phyloP scores from a whole-genome alignment of 2,888 invertebrate species.

The Adineta ricciae region DNA sequence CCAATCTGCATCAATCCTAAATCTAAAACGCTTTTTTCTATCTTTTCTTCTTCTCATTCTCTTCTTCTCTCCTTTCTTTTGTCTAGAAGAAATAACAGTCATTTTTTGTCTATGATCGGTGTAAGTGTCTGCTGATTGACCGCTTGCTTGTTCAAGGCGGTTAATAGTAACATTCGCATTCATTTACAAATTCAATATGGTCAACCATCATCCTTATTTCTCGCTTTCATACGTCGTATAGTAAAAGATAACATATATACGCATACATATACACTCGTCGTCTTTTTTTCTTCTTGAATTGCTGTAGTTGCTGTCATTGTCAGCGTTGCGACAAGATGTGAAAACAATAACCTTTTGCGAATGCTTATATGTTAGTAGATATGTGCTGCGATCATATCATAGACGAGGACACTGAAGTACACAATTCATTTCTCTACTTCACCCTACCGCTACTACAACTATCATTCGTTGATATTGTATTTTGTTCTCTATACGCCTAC shows the following conservation, averaged over 20 bases:
- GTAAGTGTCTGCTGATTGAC: background rate
- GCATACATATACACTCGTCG: background rate
- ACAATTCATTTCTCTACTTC: background rate
- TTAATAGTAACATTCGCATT: background rate
- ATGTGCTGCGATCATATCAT: background rate
- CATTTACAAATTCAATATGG: background rate
- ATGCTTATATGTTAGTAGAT: background rate
- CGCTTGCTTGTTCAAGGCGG: background rate
- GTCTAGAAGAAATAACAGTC: background rate
- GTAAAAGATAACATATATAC: background rate
- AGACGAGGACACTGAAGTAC: background rate
- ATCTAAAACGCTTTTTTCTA: background rate
- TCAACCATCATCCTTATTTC: background rate
- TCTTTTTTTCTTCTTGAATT: background rate
- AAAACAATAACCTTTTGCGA: background rate
- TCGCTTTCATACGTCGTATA: background rate
- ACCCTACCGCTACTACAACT: background rate
- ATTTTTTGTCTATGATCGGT: background rate
- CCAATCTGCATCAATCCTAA: background rate
- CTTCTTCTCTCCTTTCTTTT: background rate
- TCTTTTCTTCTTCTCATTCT: background rate
- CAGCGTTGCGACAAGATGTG: background rate
- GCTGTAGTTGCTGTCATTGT: background rate
- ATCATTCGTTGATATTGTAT: background rate
- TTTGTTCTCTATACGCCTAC: background rate